Evolutionary conservation across 1,140 invertebrate species (phyloP), one percentile per base, ranked within the genome.

Genomic region (Portunus trituberculatus): DNA sequence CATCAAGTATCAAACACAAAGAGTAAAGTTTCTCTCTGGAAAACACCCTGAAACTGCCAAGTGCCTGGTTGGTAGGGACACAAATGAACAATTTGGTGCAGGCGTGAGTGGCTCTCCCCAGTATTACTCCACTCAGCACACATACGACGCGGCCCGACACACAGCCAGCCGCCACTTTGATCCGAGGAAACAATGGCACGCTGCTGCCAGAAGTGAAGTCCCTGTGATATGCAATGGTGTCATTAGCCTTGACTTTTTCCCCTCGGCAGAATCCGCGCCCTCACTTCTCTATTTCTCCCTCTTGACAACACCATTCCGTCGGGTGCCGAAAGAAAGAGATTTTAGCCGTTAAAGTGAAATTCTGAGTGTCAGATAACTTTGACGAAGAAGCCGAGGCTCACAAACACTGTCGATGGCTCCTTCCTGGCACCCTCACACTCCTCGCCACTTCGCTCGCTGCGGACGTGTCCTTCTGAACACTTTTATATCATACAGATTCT

Each of bases 301-400:
- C 48, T n/a, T 82, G 10, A 16, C 28, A 20, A 25, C 25, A 39
- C 16, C 52, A 10, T 28, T 45, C 52, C 94, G 8, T 87, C 52
- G n/a, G 32, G 7, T 45, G 31, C 82, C 90, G 20, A 3, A 59
- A 87, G 48, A 92, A 92, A 88, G 94, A 95, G 90, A 95, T 95
- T 95, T 95, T 92, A 95, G 67, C 82, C 82, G 87, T 92, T 52
- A 91, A 87, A 91, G 94, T 87, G 94, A 92, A 92, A 92, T 91
- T 29, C 48, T 59, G 90, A 45, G 83, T 59, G 76, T 45, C n/a
- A 46, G 94, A 92, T 92, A 95, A 95, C 90, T 95, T 95, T 92
- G 94, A 95, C 90, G 94, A 92, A 95, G 94, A 91, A 91, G 90
- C 82, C 89, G 94, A 39, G 67, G 76, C 90, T 92, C 82, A n/a